These are phyloP conservation scores for Syngnathus acus DNA, from an alignment of 2,797 vertebrate species.

Conservation along the genomic window DNA sequence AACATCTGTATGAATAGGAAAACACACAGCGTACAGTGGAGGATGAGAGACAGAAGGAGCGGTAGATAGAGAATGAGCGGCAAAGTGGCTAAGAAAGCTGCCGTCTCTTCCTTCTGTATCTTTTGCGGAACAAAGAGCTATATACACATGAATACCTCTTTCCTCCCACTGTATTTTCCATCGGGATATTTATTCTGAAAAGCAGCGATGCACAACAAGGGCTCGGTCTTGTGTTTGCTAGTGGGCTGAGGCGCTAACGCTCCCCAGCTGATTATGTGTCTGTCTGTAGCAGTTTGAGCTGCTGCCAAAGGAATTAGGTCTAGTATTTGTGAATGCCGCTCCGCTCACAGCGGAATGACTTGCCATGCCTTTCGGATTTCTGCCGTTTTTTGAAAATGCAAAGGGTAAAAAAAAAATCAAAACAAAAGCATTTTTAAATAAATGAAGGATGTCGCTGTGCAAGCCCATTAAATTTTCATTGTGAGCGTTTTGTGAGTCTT, in stretches of 20 bases:
- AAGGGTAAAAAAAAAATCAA: conserved; percentile 17
- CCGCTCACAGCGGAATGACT: conserved; percentile 65
- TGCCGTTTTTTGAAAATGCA: conserved; percentile 45
- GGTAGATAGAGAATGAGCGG: conserved; percentile 44
- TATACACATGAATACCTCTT: conserved; percentile 59
- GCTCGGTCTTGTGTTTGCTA: conserved; percentile 67
- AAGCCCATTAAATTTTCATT: conserved; percentile 76
- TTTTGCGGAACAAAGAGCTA: conserved; percentile 64
- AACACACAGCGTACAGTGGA: conserved; percentile 56
- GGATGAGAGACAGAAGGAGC: conserved; percentile 42
- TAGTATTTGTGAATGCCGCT: conserved; percentile 70
- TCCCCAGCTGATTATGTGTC: conserved; percentile 76
- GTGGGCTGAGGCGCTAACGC: conserved; percentile 64
- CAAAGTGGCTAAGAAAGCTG: conserved; percentile 56
- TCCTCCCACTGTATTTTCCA: conserved; percentile 62
- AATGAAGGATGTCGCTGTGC: conserved; percentile 74
- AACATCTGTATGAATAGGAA: conserved; percentile 73
- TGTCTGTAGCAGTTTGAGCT: conserved; percentile 76
- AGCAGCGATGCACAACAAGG: conserved; percentile 64
- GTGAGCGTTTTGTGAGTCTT: conserved; percentile 73
- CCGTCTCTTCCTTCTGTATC: conserved; percentile 48
- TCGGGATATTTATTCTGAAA: conserved; percentile 67
- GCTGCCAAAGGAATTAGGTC: conserved; percentile 77
- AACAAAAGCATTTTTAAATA: conserved; percentile 66
- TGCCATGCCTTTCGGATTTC: conserved; percentile 61